Percentiles rank a stretch among this genome's conserved stretches.
phyloP scores from a whole-genome alignment of 2,888 invertebrate genomes.

The Punctoribates punctum region DNA sequence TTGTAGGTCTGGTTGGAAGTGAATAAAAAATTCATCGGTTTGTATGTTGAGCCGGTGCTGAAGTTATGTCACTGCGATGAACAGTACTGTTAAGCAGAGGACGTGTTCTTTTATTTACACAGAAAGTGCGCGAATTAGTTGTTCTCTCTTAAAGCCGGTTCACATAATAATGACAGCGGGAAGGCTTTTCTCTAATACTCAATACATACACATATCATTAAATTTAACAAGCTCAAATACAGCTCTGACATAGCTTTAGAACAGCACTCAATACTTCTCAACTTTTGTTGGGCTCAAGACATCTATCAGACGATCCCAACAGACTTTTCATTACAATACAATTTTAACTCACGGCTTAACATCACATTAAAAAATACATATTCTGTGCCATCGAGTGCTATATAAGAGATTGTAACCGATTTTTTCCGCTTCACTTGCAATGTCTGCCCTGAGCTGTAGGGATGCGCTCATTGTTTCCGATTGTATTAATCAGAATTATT shows the following conservation, averaged over 20 bases:
- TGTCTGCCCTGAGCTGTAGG: no score
- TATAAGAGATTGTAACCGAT: no score
- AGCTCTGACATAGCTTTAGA: background rate
- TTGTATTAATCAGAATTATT: constrained; percentile 15
- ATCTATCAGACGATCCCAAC: constrained; percentile 7
- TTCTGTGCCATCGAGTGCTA: background rate
- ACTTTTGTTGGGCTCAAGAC: background rate
- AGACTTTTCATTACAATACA: background rate
- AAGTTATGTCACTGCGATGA: background rate
- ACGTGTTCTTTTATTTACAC: constrained; percentile 33
- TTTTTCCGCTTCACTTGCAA: no score
- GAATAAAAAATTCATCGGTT: constrained; percentile 29
- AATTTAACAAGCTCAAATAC: constrained; percentile 19
- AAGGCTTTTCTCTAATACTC: constrained; percentile 24
- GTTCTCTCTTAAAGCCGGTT: constrained; percentile 17
- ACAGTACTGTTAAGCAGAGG: background rate
- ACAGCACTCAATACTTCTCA: background rate
- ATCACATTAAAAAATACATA: constrained; percentile 16
- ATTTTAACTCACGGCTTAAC: background rate
- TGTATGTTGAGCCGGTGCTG: background rate
- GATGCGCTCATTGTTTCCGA: background rate
- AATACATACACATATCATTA: constrained; percentile 33
- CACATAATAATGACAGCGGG: constrained; percentile 32
- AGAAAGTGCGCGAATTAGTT: constrained; percentile 29
- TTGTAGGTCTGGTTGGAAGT: background rate